phyloP scores from a whole-genome alignment of 2,888 invertebrate genomes.

The Xanthia icteritia region DNA sequence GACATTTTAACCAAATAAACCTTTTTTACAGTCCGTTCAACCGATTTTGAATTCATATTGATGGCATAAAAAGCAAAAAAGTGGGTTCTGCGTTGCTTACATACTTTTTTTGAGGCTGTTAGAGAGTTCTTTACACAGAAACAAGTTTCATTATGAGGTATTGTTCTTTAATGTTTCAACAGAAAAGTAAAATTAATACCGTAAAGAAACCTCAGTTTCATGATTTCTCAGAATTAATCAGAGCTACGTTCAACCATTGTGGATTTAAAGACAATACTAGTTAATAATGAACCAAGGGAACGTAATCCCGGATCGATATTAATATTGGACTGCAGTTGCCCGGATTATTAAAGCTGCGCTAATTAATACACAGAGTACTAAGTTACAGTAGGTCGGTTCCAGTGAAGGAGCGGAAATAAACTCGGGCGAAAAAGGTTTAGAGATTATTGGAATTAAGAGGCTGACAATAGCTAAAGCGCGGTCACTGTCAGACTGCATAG shows the following conservation, averaged over 20 bases:
- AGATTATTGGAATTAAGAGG: neutral
- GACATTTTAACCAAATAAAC: too few relatives aligned
- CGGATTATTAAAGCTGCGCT: constrained; percentile 37
- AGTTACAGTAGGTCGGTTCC: constrained; percentile 3
- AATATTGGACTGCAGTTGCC: constrained; percentile 46
- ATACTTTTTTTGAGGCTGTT: neutral
- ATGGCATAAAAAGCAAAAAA: too few relatives aligned
- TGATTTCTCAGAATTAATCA: constrained; percentile 45
- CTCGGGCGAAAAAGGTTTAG: neutral
- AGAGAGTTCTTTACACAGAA: neutral
- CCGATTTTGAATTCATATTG: too few relatives aligned
- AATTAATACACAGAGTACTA: constrained; percentile 24
- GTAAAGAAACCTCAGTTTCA: constrained; percentile 7
- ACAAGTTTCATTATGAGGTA: neutral
- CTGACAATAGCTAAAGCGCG: too few relatives aligned
- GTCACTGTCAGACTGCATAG: too few relatives aligned
- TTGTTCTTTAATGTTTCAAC: neutral
- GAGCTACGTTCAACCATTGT: constrained; percentile 26
- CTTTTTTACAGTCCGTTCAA: too few relatives aligned
- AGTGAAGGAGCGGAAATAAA: neutral
- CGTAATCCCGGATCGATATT: constrained; percentile 54
- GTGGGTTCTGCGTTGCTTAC: too few relatives aligned
- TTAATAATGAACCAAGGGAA: constrained; percentile 37
- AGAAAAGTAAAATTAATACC: constrained; percentile 9
- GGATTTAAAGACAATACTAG: constrained; percentile 34